phyloP scores from a whole-genome alignment of 2,888 invertebrate genomes.

The Seira ritae region DNA sequence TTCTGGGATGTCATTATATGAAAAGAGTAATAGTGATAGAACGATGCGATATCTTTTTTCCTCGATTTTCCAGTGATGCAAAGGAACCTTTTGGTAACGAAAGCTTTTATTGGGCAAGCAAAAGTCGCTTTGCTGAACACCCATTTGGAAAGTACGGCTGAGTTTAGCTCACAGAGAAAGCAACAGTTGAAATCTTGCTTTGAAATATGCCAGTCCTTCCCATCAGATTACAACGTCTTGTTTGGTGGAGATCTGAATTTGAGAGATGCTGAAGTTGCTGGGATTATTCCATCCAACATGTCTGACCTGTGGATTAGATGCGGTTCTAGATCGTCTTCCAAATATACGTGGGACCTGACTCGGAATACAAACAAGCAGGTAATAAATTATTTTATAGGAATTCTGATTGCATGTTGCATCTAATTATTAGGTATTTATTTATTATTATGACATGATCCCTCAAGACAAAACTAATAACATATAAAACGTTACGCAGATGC shows the following conservation, averaged over 20 bases:
- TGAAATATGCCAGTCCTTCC: slow-evolving; percentile 67
- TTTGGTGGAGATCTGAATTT: slow-evolving; percentile 81
- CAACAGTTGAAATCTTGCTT: slow-evolving; percentile 77
- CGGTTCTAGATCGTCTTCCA: slow-evolving; percentile 77
- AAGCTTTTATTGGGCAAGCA: slow-evolving; percentile 75
- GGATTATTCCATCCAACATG: slow-evolving; percentile 76
- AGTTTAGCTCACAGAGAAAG: slow-evolving; percentile 76
- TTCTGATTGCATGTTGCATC: not conserved
- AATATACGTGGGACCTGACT: slow-evolving; percentile 80
- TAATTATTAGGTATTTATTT: not conserved
- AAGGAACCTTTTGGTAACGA: slow-evolving; percentile 77
- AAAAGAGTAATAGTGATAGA: not conserved
- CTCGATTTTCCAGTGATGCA: slow-evolving; percentile 76
- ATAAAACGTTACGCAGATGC: no score
- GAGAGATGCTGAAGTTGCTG: slow-evolving; percentile 79
- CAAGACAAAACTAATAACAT: no score
- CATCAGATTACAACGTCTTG: slow-evolving; percentile 76
- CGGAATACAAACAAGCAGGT: slow-evolving; percentile 78
- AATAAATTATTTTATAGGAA: no score
- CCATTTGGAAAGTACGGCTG: slow-evolving; percentile 80
- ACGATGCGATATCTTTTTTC: not conserved
- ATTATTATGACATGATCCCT: no score
- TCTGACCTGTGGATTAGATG: slow-evolving; percentile 79
- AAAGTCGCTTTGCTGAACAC: slow-evolving; percentile 78
- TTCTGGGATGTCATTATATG: not conserved